Evolutionary conservation across 1,140 invertebrate genomes (phyloP), one percentile per base, ranked within the genome.

Genomic region (Bombus fervidus): DNA sequence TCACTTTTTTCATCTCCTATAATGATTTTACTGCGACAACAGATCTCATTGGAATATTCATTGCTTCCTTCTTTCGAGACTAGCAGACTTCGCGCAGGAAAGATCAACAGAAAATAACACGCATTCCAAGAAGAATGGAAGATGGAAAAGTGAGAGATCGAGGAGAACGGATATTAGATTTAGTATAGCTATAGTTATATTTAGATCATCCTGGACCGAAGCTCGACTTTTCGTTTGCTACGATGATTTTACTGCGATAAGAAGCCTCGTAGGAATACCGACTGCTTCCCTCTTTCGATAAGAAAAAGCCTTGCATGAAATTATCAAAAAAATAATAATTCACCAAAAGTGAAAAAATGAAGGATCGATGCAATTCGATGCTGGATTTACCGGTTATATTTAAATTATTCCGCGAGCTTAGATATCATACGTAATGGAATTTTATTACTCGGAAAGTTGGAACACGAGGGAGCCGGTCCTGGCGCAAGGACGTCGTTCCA

Each of bases 401-500:
- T 31, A 15, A 13, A 31, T 34, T 31, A 18, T 66, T 66, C n/a
- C 1, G 28, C 13, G 2, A 28, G n/a, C 2, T 15, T n/a, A 5
- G 8, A n/a, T 15, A n/a, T n/a, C 25, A 73, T n/a, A 62, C 28
- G 13, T 74, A 53, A 64, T 64, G 3, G 6, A 22, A 73, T 81
- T 81, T 81, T 73, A 74, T 82, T 43, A 13, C 64, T 15, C 47
- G 15, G 43, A 47, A 0, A 47, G 43, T 80, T 88, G 66, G 43
- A n/a, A 78, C 43, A 43, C 43, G 31, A 34, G 31, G 71, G n/a
- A 83, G 15, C 31, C 28, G 53, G 31, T 87, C 57, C n/a, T 62
- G 64, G 31, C 62, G 41, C 86, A 74, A 89, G 88, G 83, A 28
- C 73, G 3, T 76, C 77, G n/a, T 78, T 82, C 18, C n/a, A 47